Evolutionary conservation across 2,888 invertebrate species (phyloP), one percentile per base, ranked within the genome.

Genomic region (Melanophora roralis): DNA sequence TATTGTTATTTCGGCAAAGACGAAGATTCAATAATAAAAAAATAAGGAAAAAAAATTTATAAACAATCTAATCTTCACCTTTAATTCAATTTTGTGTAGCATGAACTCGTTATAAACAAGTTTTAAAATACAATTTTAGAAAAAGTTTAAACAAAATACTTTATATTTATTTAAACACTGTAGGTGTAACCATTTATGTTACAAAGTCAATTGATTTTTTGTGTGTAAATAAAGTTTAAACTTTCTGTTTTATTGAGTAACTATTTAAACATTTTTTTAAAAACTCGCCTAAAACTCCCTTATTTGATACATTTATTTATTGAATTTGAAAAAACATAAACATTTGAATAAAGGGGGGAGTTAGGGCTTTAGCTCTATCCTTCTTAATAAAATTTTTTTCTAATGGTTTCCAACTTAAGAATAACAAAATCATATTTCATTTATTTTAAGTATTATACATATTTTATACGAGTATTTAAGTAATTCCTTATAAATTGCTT

Each of bases 81-180:
- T n/a, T n/a, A n/a, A n/a, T n/a, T n/a, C n/a, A n/a, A n/a, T n/a
- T n/a, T n/a, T n/a, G n/a, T n/a, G n/a, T n/a, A n/a, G n/a, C n/a
- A n/a, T n/a, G n/a, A n/a, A n/a, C n/a, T n/a, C n/a, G n/a, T n/a
- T n/a, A n/a, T n/a, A n/a, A n/a, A 59, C 49, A 67, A 67, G 45
- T 75, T 68, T 69, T 75, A 68, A 75, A 75, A 68, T 69, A 75
- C 75, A 75, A 62, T 68, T 68, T 75, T n/a, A 75, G 60, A 21
- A 71, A 55, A 71, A 75, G 71, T 75, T 80, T 71, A 72, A 68
- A 75, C 34, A n/a, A 67, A 72, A 72, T 72, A 34, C 16, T 62
- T 78, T 77, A 43, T 71, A 53, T 71, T 60, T n/a, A n/a, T n/a
- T n/a, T n/a, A n/a, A n/a, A n/a, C n/a, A n/a, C n/a, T n/a, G n/a